Conservation (phyloP, 2,888 invertebrate genomes). For the Isoperla grammatica region DNA sequence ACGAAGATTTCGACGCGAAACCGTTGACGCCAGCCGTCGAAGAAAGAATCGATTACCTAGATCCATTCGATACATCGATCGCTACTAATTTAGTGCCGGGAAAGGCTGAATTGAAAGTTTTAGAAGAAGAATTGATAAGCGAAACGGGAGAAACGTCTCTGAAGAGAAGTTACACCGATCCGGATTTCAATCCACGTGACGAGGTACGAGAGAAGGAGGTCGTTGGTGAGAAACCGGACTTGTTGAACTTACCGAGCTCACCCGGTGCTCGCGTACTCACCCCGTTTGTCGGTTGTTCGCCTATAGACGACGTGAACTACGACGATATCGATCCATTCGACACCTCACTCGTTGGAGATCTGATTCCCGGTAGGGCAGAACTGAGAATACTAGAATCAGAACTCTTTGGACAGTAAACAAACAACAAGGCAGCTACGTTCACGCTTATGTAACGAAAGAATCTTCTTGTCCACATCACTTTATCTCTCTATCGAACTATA, state of each 20-base stretch:
- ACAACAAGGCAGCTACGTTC: background rate
- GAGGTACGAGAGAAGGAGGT: constrained; percentile 7
- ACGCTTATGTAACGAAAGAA: no score
- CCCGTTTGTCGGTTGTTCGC: constrained; percentile 41
- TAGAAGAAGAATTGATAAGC: constrained; percentile 67
- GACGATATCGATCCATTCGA: constrained; percentile 71
- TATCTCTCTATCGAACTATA: background rate
- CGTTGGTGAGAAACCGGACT: constrained; percentile 33
- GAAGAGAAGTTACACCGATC: constrained; percentile 37
- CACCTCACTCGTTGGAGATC: constrained; percentile 68
- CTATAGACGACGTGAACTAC: constrained; percentile 40
- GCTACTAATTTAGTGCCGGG: constrained; percentile 68
- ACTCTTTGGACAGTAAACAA: constrained; percentile 45
- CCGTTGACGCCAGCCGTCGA: constrained; percentile 61
- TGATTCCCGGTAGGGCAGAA: constrained; percentile 72
- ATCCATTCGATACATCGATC: constrained; percentile 86
- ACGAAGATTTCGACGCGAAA: constrained; percentile 59
- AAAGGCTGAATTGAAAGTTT: constrained; percentile 68
- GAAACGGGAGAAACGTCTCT: constrained; percentile 45
- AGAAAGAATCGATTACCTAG: constrained; percentile 45
- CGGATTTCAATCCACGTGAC: constrained; percentile 34
- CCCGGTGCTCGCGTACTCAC: constrained; percentile 43
- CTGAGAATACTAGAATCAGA: constrained; percentile 73
- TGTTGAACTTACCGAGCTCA: constrained; percentile 34
- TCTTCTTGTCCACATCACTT: no score